Conservation (phyloP, 1,140 invertebrate species). For the Drosophila sproati region DNA sequence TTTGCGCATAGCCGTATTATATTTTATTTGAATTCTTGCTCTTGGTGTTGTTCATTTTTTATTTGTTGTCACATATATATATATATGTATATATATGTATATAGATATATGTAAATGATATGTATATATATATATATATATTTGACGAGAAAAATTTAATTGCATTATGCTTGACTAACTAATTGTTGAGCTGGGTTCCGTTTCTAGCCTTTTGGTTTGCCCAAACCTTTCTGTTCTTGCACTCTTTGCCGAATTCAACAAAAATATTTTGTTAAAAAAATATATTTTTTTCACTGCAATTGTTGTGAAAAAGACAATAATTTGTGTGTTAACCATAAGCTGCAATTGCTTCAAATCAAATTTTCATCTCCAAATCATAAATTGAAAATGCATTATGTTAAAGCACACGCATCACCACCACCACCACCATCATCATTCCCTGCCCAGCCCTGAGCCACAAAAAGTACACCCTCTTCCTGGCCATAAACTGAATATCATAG, state of each 20-base stretch:
- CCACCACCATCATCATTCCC: too few relatives aligned
- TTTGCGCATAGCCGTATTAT: constrained; percentile 49
- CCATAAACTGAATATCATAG: background rate
- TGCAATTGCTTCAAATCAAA: constrained; percentile 12
- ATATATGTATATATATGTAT: too few relatives aligned
- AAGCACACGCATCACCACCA: background rate
- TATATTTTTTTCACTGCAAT: background rate
- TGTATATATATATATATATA: constrained; percentile 35
- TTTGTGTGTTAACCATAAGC: too few relatives aligned
- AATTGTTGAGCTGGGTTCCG: constrained; percentile 47
- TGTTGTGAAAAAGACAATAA: background rate
- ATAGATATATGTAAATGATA: background rate
- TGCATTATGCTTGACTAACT: constrained; percentile 56
- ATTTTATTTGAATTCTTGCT: constrained; percentile 41
- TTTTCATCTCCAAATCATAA: constrained; percentile 1
- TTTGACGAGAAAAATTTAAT: constrained; percentile 44
- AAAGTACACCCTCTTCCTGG: background rate
- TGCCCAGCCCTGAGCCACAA: background rate
- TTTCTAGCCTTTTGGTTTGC: constrained; percentile 30
- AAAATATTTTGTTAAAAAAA: background rate
- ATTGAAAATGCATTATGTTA: constrained; percentile 25
- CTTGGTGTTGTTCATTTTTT: background rate
- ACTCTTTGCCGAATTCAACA: constrained; percentile 27
- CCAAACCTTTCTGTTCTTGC: constrained; percentile 60
- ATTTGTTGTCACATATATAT: constrained; percentile 2